These are phyloP conservation scores for Hydractinia echinata DNA, from an alignment of 30 jellyfish, hydroid and myxozoan species.

Conservation along the genomic window DNA sequence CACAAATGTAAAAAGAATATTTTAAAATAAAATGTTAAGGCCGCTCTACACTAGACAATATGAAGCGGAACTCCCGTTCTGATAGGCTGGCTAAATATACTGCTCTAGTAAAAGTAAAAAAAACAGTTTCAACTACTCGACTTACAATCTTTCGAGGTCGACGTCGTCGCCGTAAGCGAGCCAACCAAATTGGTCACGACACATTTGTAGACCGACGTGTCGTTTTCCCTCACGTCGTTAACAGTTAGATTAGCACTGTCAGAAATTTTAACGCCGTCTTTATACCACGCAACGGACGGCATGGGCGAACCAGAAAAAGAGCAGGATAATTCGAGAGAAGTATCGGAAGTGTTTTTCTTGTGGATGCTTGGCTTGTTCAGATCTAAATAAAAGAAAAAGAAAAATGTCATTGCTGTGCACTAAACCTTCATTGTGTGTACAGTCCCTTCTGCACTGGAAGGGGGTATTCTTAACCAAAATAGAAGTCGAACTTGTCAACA, in stretches of 20 bases:
- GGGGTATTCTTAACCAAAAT: no score
- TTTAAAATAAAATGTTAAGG: background rate
- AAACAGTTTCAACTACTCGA: background rate
- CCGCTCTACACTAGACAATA: no score
- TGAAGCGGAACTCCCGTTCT: no score
- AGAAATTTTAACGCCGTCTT: background rate
- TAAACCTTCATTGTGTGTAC: background rate
- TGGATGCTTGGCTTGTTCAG: constrained; percentile 22
- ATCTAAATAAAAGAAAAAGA: background rate
- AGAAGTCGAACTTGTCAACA: no score
- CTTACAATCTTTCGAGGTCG: constrained; percentile 2
- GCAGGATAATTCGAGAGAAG: constrained; percentile 2
- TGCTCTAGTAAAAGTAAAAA: background rate
- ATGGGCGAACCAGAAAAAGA: background rate
- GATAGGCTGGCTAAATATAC: no score
- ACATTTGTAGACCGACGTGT: background rate
- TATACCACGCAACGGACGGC: constrained; percentile 1
- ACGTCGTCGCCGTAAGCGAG: constrained; percentile 3
- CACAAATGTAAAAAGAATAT: background rate
- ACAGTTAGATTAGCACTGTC: background rate
- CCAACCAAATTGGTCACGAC: background rate
- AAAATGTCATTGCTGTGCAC: background rate
- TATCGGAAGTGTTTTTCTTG: background rate
- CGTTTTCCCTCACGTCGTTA: background rate
- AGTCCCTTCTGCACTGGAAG: no score